Percentiles rank a stretch among this genome's conserved stretches.
phyloP scores from a whole-genome alignment of 2,113 vertebrate species.

The Brevimyrus niger region DNA sequence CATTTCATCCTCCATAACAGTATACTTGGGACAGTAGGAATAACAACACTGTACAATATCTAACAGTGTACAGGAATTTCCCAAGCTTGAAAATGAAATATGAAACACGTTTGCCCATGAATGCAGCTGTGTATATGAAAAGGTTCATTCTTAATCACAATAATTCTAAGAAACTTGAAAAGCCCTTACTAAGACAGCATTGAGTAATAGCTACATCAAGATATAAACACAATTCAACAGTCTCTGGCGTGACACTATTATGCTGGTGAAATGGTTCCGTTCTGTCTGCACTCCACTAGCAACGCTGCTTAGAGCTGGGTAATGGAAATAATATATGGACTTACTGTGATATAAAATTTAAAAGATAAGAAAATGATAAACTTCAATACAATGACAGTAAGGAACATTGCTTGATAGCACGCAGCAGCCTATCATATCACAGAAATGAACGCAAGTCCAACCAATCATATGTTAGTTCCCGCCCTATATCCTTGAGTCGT shows the following conservation, averaged over 20 bases:
- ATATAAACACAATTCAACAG: background rate
- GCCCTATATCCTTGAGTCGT: no score
- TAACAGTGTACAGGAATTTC: background rate
- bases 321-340: background rate
- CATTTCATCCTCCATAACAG: background rate
- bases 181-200: background rate
- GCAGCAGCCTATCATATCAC: background rate
- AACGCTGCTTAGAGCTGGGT: background rate
- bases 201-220: background rate
- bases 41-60: background rate
- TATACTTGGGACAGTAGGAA: background rate
- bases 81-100: background rate
- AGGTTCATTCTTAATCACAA: background rate
- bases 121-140: background rate
- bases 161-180: background rate
- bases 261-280: background rate
- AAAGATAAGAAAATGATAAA: background rate
- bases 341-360: background rate
- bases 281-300: background rate
- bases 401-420: background rate
- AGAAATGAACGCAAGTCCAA: background rate
- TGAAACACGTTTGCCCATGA: background rate
- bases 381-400: background rate
- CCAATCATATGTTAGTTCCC: background rate
- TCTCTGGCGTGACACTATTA: background rate